Base-by-base conservation (phyloP, 2,888 invertebrate genomes). In the Leptinotarsa peninsularis region DNA sequence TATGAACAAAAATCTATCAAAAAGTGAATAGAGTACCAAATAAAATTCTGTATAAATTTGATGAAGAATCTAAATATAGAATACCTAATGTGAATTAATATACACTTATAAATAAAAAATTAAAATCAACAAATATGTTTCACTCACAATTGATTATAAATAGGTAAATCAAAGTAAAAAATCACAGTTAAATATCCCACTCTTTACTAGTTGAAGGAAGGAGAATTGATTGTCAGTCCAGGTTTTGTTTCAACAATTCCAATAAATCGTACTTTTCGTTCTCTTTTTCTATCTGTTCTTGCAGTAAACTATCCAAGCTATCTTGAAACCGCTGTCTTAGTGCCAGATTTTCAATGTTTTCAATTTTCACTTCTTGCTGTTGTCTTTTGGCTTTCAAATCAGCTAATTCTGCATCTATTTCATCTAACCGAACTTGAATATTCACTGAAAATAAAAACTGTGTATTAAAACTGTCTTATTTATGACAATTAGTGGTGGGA, bases 291-390 rank as follows among this genome's bases (percentile, higher is more conserved):
- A 93, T 90, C 81, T 96, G 94, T 85, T 96, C 95, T 83, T 94
- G 93, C 78, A 94, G 90, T 15, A 97, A 88, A 82, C 93, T 93
- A 80, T 96, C 95, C 43, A 97, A 89, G 71, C 93, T 94, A 80
- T 94, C 94, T 77, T 81, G 81, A 87, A 98, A 95, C 72, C 97
- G 90, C 87, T 96, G 95, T 67, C 94, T 90, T 17, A 97, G 88
- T 15, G 95, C 94, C 78, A 93, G 90, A 87, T 97, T 97, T 85
- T 96, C 96, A 86, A 96, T 95, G 66, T 93, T 94, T 27, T 94
- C 92, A 77, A 97, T 93, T 88, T 96, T 95, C 80, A 93, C 91
- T 83, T 96, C 95, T 79, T 96, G 96, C 82, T 94, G 93, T 73
- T 93, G 91, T 76, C 94, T 90, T 69, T 94, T 91, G 56, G 92